phyloP scores from a whole-genome alignment of 2,113 vertebrate genomes.

The Pachycephala philippinensis region DNA sequence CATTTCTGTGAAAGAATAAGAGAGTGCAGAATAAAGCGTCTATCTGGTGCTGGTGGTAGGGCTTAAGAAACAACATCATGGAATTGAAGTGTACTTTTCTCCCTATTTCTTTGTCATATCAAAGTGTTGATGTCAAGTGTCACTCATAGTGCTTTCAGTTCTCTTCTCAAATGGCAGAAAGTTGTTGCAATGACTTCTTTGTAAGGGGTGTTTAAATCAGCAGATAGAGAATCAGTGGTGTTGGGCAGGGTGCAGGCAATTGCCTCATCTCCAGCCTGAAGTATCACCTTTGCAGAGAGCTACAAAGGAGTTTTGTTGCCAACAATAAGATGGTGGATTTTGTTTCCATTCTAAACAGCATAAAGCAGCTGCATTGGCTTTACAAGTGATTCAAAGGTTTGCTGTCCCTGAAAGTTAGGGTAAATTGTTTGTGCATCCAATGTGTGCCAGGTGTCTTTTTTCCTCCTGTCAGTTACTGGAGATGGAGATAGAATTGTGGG shows the following conservation, averaged over 20 bases:
- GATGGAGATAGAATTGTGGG: conserved; percentile 55
- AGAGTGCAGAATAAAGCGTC: not conserved
- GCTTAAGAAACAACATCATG: not conserved
- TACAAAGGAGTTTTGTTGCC: not conserved
- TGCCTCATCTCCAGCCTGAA: not conserved
- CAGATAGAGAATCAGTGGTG: not conserved
- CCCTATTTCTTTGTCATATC: not conserved
- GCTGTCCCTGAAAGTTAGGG: not conserved
- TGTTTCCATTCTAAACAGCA: not conserved
- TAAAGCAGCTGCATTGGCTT: not conserved
- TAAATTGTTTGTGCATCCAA: not conserved
- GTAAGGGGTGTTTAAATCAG: not conserved
- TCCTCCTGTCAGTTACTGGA: conserved; percentile 16
- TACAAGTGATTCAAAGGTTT: not conserved
- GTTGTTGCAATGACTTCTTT: not conserved
- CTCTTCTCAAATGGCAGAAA: not conserved
- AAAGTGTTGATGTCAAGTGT: not conserved
- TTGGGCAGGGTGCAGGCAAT: not conserved
- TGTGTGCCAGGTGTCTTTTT: not conserved
- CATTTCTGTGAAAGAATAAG: not conserved
- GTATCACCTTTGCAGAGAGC: not conserved
- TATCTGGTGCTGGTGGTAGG: not conserved
- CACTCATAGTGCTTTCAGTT: not conserved
- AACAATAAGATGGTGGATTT: not conserved
- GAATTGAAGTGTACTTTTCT: not conserved